Percentiles rank a stretch among this genome's conserved stretches.
Evolutionary conservation across 2,113 vertebrate genomes (phyloP).

Genomic region (Condylura cristata): DNA sequence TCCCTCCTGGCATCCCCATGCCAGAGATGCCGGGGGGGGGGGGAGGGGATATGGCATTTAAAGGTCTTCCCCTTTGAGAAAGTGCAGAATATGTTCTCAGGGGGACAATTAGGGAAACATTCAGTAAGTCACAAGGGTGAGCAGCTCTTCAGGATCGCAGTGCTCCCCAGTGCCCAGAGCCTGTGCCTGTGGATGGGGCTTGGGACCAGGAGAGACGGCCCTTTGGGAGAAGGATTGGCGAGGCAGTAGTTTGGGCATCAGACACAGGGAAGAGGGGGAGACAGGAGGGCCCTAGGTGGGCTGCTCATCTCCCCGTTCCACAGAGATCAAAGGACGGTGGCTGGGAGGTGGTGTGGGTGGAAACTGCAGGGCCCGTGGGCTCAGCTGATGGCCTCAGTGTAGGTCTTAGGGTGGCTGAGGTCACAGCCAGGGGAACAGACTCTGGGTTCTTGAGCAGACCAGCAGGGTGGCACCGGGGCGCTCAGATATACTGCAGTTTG

Average conservation of each 20-base stretch:
- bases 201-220: rapidly evolving
- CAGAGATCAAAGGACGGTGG: background rate
- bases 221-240: background rate
- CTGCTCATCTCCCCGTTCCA: background rate
- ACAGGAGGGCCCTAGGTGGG: background rate
- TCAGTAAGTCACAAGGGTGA: background rate
- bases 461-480: background rate
- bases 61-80: background rate
- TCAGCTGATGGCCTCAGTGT: background rate
- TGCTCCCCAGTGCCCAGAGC: no score
- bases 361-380: background rate
- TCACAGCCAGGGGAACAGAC: background rate
- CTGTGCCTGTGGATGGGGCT: background rate
- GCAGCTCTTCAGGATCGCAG: background rate
- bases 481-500: background rate
- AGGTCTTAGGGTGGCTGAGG: background rate
- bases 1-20: background rate
- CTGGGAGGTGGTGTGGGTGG: background rate
- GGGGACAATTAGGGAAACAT: background rate
- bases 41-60: rapidly evolving
- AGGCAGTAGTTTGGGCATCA: rapidly evolving
- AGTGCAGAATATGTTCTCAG: rapidly evolving
- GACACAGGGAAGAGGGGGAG: background rate
- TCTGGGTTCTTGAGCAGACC: rapidly evolving
- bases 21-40: no score